Evolutionary conservation across 2,113 vertebrate species (phyloP).

Genomic region (Pomatostomus ruficeps): DNA sequence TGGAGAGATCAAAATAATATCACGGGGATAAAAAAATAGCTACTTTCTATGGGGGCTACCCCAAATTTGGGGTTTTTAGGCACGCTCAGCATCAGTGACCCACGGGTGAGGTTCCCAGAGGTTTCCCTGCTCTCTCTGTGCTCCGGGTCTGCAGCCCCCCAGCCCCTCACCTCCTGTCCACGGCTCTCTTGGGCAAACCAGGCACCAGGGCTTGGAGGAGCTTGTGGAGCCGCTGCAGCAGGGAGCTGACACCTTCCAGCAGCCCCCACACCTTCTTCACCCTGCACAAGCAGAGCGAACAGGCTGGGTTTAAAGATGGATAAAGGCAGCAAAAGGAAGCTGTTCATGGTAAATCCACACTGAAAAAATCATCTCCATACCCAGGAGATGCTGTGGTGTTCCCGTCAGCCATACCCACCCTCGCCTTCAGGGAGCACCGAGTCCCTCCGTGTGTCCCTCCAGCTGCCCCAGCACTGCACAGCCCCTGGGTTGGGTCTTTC

Average conservation of each 20-base stretch:
- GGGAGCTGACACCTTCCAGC: background rate
- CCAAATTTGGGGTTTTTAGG: background rate
- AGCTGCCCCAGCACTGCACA: fast-evolving
- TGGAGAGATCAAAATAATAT: background rate
- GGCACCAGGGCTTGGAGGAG: background rate
- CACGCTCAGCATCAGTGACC: background rate
- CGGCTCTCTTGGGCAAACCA: background rate
- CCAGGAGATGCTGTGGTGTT: background rate
- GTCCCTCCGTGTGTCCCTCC: background rate
- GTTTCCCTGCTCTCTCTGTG: background rate
- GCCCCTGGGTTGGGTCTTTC: background rate
- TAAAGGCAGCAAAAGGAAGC: background rate
- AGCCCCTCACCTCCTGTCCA: background rate
- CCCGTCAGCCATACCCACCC: fast-evolving
- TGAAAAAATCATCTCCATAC: background rate
- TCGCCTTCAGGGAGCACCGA: background rate
- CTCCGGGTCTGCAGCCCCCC: background rate
- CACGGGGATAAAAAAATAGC: background rate
- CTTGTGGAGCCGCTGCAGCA: background rate
- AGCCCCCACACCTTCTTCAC: slow-evolving; percentile 34
- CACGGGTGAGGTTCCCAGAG: background rate
- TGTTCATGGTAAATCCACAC: background rate
- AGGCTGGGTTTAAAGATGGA: background rate
- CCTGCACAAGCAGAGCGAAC: background rate
- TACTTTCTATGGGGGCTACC: background rate